A percentile compares a stretch with the other conserved stretches of the same genome.
phyloP scores from a whole-genome alignment of 2,888 invertebrate genomes.

The Galerucella calmariensis region DNA sequence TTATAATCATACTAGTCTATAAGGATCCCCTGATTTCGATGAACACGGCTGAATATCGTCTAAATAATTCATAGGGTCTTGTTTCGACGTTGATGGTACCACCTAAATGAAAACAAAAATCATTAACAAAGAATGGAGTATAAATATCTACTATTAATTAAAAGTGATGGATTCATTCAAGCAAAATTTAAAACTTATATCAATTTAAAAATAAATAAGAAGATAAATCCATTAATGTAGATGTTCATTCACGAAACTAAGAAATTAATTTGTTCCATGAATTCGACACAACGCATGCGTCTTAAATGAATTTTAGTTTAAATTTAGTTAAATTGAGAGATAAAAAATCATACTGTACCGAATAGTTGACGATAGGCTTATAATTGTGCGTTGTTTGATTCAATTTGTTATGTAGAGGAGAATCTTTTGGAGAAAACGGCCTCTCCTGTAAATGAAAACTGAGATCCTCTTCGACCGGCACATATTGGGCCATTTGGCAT shows the following conservation, averaged over 20 bases:
- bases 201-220: too few species aligned
- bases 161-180: too few species aligned
- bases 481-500: constrained; percentile 70
- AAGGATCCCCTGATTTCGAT: constrained; percentile 63
- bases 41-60: constrained; percentile 67
- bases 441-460: constrained; percentile 68
- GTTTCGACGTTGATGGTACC: constrained; percentile 68
- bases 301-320: too few species aligned
- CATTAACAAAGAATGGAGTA: background rate
- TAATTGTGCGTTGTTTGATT: constrained; percentile 65
- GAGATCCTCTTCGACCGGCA: constrained; percentile 73
- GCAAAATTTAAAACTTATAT: too few species aligned
- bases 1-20: constrained; percentile 62
- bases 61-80: constrained; percentile 60
- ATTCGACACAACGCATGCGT: too few species aligned
- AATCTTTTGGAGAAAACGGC: constrained; percentile 58
- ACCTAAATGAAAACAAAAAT: constrained; percentile 7
- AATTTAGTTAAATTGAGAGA: background rate
- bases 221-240: too few species aligned
- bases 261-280: too few species aligned
- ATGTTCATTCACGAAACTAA: too few species aligned
- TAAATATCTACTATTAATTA: too few species aligned
- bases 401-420: constrained; percentile 59
- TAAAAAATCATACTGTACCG: constrained; percentile 32
- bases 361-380: constrained; percentile 61